Percentiles rank a stretch among this genome's conserved stretches.
phyloP scores from a whole-genome alignment of 1,140 invertebrate species.

The Drosophila trapezifrons region DNA sequence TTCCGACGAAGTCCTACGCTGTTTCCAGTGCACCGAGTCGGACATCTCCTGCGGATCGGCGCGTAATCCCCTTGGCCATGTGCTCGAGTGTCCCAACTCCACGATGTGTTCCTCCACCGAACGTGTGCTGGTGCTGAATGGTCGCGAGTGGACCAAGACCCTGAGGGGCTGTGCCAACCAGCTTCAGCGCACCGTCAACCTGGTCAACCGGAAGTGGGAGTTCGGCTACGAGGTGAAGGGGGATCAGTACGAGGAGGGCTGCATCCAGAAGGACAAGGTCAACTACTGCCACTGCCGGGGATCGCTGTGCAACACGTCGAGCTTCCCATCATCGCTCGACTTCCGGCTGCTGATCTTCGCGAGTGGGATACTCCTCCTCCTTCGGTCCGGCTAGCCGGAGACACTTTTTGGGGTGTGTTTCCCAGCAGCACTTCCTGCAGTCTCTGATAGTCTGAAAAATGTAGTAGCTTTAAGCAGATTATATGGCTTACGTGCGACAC shows the following conservation, averaged over 20 bases:
- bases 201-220: neutral
- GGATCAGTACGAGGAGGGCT: conserved; percentile 37
- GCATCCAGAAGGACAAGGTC: conserved; percentile 1
- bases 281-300: conserved; percentile 43
- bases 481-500: conserved; percentile 33
- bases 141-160: conserved; percentile 9
- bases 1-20: conserved; percentile 8
- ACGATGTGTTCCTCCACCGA: conserved; percentile 48
- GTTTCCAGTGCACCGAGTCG: conserved; percentile 29
- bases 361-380: neutral
- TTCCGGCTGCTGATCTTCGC: conserved; percentile 23
- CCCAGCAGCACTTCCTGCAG: conserved; percentile 10
- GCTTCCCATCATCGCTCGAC: neutral
- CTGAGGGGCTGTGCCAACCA: conserved; percentile 45
- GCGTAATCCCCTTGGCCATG: conserved; percentile 3
- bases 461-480: conserved; percentile 57
- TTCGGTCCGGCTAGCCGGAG: conserved; percentile 29
- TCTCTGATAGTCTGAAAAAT: conserved; percentile 24
- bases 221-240: neutral
- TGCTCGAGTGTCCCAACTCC: conserved; percentile 36
- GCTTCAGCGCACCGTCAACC: neutral
- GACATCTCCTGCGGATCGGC: conserved; percentile 21
- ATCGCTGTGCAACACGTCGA: conserved; percentile 46
- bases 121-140: neutral
- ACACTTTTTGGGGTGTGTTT: conserved; percentile 42